These are phyloP conservation scores for Oreortyx pictus DNA, from an alignment of 2,797 vertebrate species.

Conservation along the genomic window DNA sequence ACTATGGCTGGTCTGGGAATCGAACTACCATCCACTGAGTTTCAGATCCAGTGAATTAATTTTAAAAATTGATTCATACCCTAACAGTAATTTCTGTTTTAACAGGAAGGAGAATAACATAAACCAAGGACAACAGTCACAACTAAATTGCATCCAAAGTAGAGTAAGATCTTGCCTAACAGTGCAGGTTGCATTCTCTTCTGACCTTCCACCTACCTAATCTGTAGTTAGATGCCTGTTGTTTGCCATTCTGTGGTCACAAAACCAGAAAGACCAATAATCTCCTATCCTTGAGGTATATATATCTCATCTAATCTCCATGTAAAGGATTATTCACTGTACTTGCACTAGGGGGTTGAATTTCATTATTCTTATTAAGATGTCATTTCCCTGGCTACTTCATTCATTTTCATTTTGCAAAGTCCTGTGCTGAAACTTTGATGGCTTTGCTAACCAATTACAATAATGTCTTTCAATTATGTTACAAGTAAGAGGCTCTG, in stretches of 20 bases:
- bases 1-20: background rate
- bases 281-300: slow-evolving; percentile 74
- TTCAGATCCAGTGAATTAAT: background rate
- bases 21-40: background rate
- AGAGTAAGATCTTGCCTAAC: background rate
- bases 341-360: slow-evolving; percentile 58
- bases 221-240: background rate
- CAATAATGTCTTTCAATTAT: slow-evolving; percentile 65
- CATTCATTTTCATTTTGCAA: slow-evolving; percentile 66
- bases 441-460: slow-evolving; percentile 58
- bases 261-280: slow-evolving; percentile 61
- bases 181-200: background rate
- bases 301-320: slow-evolving; percentile 74
- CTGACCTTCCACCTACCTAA: background rate
- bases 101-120: background rate
- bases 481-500: slow-evolving; percentile 44
- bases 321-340: slow-evolving; percentile 61
- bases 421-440: slow-evolving; percentile 33
- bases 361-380: slow-evolving; percentile 73
- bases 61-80: background rate
- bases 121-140: rapidly evolving
- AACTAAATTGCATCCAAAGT: background rate
- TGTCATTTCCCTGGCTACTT: slow-evolving; percentile 56
- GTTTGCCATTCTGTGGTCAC: slow-evolving; percentile 31
- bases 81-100: background rate